Evolutionary conservation across 2,797 vertebrate genomes (phyloP).

Genomic region (Epinephelus coioides): DNA sequence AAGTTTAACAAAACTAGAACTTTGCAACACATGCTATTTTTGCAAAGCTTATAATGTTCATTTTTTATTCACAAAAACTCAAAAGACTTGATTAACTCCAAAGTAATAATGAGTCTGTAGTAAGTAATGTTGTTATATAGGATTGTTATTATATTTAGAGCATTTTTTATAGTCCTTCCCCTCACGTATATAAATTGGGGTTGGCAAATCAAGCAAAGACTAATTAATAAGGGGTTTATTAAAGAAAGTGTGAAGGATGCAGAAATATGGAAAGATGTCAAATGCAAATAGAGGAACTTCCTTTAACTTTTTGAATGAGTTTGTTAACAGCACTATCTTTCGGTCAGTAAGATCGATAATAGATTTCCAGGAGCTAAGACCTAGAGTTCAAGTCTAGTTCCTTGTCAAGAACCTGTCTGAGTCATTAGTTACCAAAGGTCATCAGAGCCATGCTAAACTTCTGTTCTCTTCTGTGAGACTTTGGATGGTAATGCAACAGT

Average conservation of each 20-base stretch:
- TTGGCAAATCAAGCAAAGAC: neutral
- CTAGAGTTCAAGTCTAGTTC: conserved; percentile 6
- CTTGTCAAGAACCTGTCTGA: conserved; percentile 19
- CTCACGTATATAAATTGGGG: neutral
- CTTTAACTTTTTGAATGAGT: conserved; percentile 14
- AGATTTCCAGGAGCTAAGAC: conserved; percentile 18
- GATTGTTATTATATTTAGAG: neutral
- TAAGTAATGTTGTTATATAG: neutral
- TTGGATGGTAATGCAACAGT: conserved; percentile 6
- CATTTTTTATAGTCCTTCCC: neutral
- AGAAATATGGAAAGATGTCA: neutral
- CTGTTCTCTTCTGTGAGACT: neutral
- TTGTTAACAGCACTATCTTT: conserved; percentile 6
- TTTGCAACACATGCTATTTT: too few species aligned
- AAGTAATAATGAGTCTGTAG: neutral
- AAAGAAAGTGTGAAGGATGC: neutral
- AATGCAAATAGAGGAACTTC: neutral
- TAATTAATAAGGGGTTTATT: neutral
- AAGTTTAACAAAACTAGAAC: too few species aligned
- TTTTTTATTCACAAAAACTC: neutral
- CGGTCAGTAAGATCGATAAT: neutral
- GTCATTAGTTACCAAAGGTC: conserved; percentile 18
- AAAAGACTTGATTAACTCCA: neutral
- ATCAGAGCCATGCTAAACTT: neutral
- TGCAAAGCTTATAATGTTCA: neutral